These are phyloP conservation scores for Apostichopus californicus DNA, from an alignment of 35 echinoderm and acorn worm species.

Conservation along the genomic window DNA sequence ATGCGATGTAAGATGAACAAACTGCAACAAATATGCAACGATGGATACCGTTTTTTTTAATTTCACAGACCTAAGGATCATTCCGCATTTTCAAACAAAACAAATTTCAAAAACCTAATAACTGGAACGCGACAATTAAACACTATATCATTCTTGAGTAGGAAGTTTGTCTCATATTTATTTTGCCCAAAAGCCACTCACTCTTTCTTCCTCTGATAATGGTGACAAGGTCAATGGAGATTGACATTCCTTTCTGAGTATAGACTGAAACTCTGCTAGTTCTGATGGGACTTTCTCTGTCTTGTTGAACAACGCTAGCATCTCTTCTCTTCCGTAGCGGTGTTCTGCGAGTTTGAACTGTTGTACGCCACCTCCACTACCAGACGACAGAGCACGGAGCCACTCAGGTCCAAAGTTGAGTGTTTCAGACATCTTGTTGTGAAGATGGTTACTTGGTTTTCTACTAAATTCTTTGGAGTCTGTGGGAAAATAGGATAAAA, in stretches of 20 bases:
- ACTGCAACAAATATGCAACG: no score
- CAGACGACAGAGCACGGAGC: constrained; percentile 88
- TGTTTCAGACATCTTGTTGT: constrained; percentile 90
- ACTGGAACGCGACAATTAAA: no score
- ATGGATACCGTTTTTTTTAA: no score
- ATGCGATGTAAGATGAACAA: no score
- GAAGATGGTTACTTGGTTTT: background rate
- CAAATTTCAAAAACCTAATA: no score
- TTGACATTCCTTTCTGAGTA: constrained; percentile 80
- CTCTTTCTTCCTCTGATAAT: constrained; percentile 96
- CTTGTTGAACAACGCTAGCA: constrained; percentile 86
- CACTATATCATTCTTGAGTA: no score
- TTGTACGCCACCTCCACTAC: constrained; percentile 56
- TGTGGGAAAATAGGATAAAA: no score
- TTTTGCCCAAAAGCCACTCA: constrained; percentile 11
- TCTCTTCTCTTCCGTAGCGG: constrained; percentile 94
- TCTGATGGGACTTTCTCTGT: constrained; percentile 70
- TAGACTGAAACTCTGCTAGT: constrained; percentile 82
- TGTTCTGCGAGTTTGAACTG: constrained; percentile 99
- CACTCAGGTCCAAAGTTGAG: constrained; percentile 98
- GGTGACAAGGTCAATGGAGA: constrained; percentile 83
- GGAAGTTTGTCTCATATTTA: no score
- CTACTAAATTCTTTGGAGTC: background rate
- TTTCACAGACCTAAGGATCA: no score
- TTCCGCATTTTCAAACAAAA: no score